Conservation (phyloP, 2,113 vertebrate species). For the Nasalis larvatus region DNA sequence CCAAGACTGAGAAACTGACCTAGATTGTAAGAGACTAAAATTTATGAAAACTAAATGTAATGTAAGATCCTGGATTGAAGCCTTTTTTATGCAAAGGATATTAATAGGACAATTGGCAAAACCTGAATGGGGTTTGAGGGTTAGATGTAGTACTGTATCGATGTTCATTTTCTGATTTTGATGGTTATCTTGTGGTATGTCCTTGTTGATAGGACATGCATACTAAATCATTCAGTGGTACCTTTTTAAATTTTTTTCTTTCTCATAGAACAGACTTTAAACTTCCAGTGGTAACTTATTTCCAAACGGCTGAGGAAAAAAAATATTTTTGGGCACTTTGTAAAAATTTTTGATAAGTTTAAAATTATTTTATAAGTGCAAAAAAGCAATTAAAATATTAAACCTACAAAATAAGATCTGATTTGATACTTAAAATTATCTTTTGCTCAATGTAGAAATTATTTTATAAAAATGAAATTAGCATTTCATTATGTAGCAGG, state of each 20-base stretch:
- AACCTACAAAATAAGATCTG: neutral
- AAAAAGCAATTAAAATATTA: neutral
- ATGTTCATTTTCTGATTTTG: neutral
- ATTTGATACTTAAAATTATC: neutral
- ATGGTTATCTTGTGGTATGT: neutral
- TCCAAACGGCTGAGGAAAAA: neutral
- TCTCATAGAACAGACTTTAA: no score
- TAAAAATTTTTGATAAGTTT: neutral
- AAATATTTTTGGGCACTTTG: neutral
- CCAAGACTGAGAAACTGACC: neutral
- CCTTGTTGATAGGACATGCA: neutral
- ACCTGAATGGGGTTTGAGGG: neutral
- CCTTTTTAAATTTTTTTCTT: neutral
- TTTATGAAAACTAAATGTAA: neutral
- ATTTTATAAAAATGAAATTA: slow-evolving; percentile 15
- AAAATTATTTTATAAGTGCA: neutral
- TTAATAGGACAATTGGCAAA: neutral
- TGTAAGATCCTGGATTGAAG: no score
- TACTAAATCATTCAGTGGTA: neutral
- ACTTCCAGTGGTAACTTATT: neutral
- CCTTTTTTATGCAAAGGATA: neutral
- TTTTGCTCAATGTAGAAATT: neutral
- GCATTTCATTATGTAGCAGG: neutral
- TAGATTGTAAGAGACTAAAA: neutral
- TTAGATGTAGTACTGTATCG: neutral